Evolutionary conservation across 2,113 vertebrate species (phyloP).

Genomic region (Motacilla alba): DNA sequence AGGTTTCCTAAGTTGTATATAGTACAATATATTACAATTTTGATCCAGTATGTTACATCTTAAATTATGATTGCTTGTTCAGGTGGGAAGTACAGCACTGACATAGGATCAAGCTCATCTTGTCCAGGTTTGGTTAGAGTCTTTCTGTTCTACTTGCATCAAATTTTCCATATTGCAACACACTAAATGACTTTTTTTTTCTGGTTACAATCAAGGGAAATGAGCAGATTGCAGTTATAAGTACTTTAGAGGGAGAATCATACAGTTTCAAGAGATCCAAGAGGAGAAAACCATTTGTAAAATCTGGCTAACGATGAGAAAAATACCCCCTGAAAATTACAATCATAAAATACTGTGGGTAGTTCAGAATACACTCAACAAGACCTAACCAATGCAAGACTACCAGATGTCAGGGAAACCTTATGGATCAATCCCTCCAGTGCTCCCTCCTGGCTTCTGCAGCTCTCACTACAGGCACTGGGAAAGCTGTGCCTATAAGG

Average conservation of each 20-base stretch:
- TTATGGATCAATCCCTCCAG: not conserved
- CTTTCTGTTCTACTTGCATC: not conserved
- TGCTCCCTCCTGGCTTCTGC: not conserved
- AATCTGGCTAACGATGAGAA: not conserved
- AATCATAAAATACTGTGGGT: not conserved
- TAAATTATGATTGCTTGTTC: not conserved
- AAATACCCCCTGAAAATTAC: not conserved
- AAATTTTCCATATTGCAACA: not conserved
- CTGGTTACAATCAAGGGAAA: not conserved
- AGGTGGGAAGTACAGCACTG: not conserved
- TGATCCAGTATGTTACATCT: not conserved
- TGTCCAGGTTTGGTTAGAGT: not conserved
- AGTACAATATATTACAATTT: not conserved
- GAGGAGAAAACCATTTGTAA: not conserved
- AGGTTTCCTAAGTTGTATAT: not conserved
- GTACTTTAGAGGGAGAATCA: not conserved
- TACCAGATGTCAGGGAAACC: not conserved
- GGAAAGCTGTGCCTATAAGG: not conserved
- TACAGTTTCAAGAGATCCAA: not conserved
- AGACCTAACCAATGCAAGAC: not conserved
- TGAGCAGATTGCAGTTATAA: not conserved
- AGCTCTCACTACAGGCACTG: not conserved
- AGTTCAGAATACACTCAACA: not conserved
- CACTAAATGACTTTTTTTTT: not conserved
- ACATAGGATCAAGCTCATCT: not conserved